Percentiles rank a stretch among this genome's conserved stretches.
phyloP scores from a whole-genome alignment of 1,140 invertebrate genomes.

The Papilio aristodemus region DNA sequence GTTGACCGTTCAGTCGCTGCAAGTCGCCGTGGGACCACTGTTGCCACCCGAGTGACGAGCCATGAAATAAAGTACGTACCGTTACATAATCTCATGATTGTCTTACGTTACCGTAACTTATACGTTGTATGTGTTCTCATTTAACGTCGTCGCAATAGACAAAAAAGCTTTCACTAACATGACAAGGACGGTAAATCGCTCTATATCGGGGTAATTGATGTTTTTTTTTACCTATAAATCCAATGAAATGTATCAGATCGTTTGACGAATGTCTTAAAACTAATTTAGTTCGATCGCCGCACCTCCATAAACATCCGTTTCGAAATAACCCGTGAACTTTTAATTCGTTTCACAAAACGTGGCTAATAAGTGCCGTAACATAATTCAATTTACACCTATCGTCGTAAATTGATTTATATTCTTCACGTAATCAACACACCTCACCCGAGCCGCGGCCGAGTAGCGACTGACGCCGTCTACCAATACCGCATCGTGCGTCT shows the following conservation, averaged over 20 bases:
- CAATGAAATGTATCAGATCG: background rate
- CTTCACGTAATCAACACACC: conserved; percentile 29
- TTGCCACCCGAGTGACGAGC: conserved; percentile 26
- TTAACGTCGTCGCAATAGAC: background rate
- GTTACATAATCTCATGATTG: background rate
- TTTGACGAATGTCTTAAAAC: background rate
- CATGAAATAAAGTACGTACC: background rate
- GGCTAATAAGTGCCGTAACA: conserved; percentile 1
- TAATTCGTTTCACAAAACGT: conserved; percentile 9
- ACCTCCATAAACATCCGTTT: conserved; percentile 14
- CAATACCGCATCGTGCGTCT: conserved; percentile 42
- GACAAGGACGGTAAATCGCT: conserved; percentile 6
- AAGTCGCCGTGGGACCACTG: conserved; percentile 42
- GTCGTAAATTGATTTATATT: conserved; percentile 8
- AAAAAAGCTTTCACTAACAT: background rate
- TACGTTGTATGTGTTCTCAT: background rate
- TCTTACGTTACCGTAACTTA: background rate
- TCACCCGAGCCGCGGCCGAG: conserved; percentile 37
- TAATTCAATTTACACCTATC: conserved; percentile 10
- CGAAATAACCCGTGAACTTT: conserved; percentile 9
- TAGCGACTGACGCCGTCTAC: conserved; percentile 44
- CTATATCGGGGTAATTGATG: background rate
- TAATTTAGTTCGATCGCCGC: background rate
- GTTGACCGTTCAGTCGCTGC: conserved; percentile 63
- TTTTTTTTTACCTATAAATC: background rate